Conservation (phyloP, 2,797 vertebrate species). For the Tachyglossus aculeatus region DNA sequence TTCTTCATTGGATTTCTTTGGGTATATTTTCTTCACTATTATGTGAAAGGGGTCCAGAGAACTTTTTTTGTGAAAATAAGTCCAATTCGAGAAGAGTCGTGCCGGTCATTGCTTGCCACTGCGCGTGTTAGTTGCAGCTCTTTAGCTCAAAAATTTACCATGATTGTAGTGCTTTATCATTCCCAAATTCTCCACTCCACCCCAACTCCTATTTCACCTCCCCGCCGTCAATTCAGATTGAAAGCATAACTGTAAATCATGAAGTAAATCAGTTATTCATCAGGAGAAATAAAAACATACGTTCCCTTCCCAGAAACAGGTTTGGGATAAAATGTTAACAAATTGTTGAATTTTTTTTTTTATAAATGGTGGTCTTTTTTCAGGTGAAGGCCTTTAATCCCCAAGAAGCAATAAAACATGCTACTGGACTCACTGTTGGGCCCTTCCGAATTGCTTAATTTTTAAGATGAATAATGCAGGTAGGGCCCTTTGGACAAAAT, state of each 20-base stretch:
- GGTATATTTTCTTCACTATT: slow-evolving; percentile 11
- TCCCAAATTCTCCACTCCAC: not conserved
- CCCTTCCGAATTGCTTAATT: slow-evolving; percentile 31
- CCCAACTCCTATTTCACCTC: not conserved
- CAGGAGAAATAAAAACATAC: too few species aligned
- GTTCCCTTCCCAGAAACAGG: too few species aligned
- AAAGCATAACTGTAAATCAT: too few species aligned
- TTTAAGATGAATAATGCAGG: not conserved
- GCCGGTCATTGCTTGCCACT: not conserved
- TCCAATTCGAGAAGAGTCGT: not conserved
- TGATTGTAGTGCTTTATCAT: slow-evolving; percentile 25
- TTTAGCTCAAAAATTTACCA: slow-evolving; percentile 1
- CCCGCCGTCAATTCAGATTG: not conserved
- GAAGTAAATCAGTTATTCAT: too few species aligned
- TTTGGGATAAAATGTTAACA: too few species aligned
- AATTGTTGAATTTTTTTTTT: not conserved
- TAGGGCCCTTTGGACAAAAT: not conserved
- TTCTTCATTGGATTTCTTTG: too few species aligned
- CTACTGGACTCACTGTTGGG: slow-evolving; percentile 1
- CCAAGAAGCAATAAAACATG: not conserved
- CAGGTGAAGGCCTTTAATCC: not conserved
- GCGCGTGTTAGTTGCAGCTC: not conserved
- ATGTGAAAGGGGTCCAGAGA: not conserved
- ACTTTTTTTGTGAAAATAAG: not conserved
- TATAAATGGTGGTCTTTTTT: slow-evolving; percentile 28